Evolutionary conservation across 2,113 vertebrate species (phyloP), one percentile per base, ranked within the genome.

Genomic region (Tupaia tana): DNA sequence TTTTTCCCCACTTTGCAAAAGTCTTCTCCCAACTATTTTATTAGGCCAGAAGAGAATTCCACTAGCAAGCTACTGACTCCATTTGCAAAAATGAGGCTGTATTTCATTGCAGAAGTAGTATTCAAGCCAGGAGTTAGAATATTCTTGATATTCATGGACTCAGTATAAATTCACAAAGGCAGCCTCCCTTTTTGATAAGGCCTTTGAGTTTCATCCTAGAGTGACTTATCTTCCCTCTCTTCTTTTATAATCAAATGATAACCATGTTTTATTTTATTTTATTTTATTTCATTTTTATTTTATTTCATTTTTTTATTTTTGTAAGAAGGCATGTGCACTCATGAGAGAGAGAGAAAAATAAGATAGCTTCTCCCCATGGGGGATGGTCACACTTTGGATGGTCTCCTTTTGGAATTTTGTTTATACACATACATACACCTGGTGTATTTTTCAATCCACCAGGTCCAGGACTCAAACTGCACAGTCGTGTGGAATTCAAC

Each of bases 21-120:
- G 83, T 86, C 92, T n/a, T 92, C 98, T 97, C 81, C 88, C 66
- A 89, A 94, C 82, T 94, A 82, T 86, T 91, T 96, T 95, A 94
- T 97, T 95, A 93, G 90, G 79, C 92, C 66, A 24, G 61, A 52
- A 15, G 54, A 93, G 77, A 89, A 78, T 90, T 79, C 73, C 70
- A 14, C 66, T 27, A 79, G 96, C 92, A 96, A 97, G 91, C 43
- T 61, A 77, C 73, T 89, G 73, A 29, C 58, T 19, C 19, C 29
- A 25, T 88, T 88, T 67, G 96, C 92, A 95, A 97, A 96, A 56
- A 84, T 1, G 3, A 85, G 73, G 71, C 82, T 74, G 7, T 15
- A 15, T 61, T 70, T 90, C 77, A 74, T 74, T 52, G 79, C 92
- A 74, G 73, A 95, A 95, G 89, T 10, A 52, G 92, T 54, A 16